Evolutionary conservation across 2,113 vertebrate genomes (phyloP).

Genomic region (Paratilapia polleni): DNA sequence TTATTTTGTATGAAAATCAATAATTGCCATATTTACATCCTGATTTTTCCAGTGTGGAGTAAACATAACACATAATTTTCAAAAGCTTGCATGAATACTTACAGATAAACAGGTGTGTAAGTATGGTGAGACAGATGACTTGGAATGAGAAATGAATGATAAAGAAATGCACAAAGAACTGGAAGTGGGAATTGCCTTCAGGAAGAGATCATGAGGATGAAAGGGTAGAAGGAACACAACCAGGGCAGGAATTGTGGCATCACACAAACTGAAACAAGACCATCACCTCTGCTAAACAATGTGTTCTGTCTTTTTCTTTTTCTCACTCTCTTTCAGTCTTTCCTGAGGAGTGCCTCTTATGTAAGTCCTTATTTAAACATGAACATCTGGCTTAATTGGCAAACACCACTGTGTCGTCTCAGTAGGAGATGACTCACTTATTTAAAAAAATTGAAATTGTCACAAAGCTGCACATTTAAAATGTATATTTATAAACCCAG

Average conservation of each 20-base stretch:
- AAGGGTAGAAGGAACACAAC: neutral
- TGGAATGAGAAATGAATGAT: neutral
- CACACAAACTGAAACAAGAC: neutral
- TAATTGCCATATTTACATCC: neutral
- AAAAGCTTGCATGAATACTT: no score
- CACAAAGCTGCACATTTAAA: constrained; percentile 14
- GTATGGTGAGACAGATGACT: neutral
- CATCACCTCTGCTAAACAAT: neutral
- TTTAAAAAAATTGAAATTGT: constrained; percentile 9
- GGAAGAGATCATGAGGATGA: neutral
- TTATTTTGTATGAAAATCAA: neutral
- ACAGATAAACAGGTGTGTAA: rapidly evolving
- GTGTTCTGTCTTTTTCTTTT: neutral
- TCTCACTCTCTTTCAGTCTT: neutral
- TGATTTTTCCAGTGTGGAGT: neutral
- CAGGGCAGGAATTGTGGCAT: neutral
- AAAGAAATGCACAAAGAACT: neutral
- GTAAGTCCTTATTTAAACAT: constrained; percentile 40
- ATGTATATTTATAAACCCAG: constrained; percentile 51
- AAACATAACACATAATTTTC: neutral
- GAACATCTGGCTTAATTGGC: constrained; percentile 61
- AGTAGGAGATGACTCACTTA: constrained; percentile 42
- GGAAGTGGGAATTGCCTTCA: neutral
- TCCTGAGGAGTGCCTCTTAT: constrained; percentile 26
- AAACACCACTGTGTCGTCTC: constrained; percentile 31